These are phyloP conservation scores for Bombus vancouverensis DNA, from an alignment of 1,140 invertebrate genomes.

Conservation along the genomic window DNA sequence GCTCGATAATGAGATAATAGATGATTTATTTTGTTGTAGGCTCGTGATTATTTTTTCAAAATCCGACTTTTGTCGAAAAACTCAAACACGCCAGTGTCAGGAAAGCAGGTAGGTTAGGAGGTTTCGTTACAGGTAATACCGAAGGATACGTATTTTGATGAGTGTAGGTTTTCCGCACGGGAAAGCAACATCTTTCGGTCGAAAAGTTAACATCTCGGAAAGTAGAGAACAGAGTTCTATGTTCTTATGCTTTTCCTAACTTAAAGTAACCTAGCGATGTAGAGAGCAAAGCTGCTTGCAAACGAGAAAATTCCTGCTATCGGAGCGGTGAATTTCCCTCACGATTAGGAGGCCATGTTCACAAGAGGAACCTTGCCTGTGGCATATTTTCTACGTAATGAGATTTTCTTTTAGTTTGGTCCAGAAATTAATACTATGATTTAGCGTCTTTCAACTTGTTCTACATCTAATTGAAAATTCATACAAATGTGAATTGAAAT, in stretches of 20 bases:
- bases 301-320: conserved; percentile 74
- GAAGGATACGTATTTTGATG: conserved; percentile 46
- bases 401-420: conserved; percentile 13
- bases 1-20: background rate
- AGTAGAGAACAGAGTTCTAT: conserved; percentile 55
- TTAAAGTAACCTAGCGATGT: conserved; percentile 53
- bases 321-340: conserved; percentile 74
- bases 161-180: conserved; percentile 43
- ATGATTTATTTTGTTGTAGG: background rate
- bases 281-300: conserved; percentile 47
- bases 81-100: conserved; percentile 69
- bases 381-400: conserved; percentile 48
- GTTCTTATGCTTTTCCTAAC: conserved; percentile 61
- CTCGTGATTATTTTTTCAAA: conserved; percentile 45
- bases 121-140: conserved; percentile 43
- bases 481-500: too few relatives aligned
- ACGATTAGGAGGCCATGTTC: conserved; percentile 72
- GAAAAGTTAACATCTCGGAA: conserved; percentile 46
- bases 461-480: too few relatives aligned
- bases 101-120: conserved; percentile 67
- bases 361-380: conserved; percentile 35
- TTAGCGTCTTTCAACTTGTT: background rate
- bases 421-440: conserved; percentile 32
- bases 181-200: conserved; percentile 66
- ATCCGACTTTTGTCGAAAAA: conserved; percentile 75